A percentile compares a stretch with the other conserved stretches of the same genome.
These are phyloP conservation scores for Amblyjoppa fuscipennis DNA, from an alignment of 2,888 invertebrate species.

Conservation along the genomic window DNA sequence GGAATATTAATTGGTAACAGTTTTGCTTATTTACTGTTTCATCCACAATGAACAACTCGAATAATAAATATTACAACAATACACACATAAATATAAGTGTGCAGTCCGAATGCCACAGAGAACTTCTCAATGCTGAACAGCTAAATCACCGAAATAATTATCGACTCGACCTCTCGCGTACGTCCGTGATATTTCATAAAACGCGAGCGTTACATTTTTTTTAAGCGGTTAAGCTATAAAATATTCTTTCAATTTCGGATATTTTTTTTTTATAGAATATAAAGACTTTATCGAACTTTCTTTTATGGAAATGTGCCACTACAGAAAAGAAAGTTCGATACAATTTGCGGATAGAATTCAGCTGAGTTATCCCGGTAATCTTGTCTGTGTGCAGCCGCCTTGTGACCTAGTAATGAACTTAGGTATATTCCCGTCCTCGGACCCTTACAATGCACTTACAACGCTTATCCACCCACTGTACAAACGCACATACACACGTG, in stretches of 20 bases:
- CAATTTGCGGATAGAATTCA: neutral
- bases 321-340: neutral
- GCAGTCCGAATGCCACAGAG: neutral
- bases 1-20: slow-evolving; percentile 31
- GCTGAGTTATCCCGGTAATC: neutral
- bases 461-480: slow-evolving; percentile 41
- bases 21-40: slow-evolving; percentile 66
- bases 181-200: too few species aligned
- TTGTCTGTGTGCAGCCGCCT: neutral
- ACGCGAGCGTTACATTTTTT: too few species aligned
- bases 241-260: neutral
- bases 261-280: neutral
- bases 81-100: slow-evolving; percentile 37
- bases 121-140: neutral
- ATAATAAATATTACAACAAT: slow-evolving; percentile 68
- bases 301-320: neutral
- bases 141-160: neutral
- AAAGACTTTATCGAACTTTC: neutral
- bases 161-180: too few species aligned
- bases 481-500: slow-evolving; percentile 58
- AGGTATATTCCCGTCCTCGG: neutral
- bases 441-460: slow-evolving; percentile 18
- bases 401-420: neutral
- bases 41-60: slow-evolving; percentile 73
- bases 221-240: neutral